phyloP scores from a whole-genome alignment of 2,797 vertebrate species.

The Botia kubotai region DNA sequence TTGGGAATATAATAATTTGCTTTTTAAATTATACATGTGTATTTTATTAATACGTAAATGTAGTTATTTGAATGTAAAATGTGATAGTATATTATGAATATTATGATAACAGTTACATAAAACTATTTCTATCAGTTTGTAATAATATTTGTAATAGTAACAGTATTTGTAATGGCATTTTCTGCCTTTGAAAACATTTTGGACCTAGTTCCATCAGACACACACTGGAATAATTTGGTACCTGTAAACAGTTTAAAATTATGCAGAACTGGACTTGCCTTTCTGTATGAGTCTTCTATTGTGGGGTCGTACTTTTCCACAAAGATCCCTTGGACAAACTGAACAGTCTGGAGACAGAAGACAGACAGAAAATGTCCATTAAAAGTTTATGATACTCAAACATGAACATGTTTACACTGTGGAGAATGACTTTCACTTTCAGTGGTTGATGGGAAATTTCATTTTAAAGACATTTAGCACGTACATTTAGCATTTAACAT shows the following conservation, averaged over 20 bases:
- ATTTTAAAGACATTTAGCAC: neutral
- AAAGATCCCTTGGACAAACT: conserved; percentile 92
- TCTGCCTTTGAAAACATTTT: neutral
- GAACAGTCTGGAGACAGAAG: conserved; percentile 80
- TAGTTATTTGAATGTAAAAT: too few relatives aligned
- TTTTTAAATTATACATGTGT: too few relatives aligned
- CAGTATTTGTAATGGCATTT: neutral
- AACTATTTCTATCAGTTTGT: neutral
- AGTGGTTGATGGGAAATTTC: conserved; percentile 21
- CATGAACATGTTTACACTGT: conserved; percentile 26
- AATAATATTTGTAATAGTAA: neutral
- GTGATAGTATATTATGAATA: too few relatives aligned
- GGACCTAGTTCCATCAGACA: too few relatives aligned
- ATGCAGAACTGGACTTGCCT: conserved; percentile 73
- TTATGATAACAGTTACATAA: too few relatives aligned
- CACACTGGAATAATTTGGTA: too few relatives aligned
- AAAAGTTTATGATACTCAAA: conserved; percentile 33
- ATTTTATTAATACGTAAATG: too few relatives aligned
- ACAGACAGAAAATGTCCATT: conserved; percentile 6
- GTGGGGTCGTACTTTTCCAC: conserved; percentile 92
- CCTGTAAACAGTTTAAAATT: neutral
- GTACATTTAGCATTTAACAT: neutral
- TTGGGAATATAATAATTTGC: too few relatives aligned
- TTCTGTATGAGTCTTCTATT: conserved; percentile 93
- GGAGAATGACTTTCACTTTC: conserved; percentile 31